Conservation (phyloP, 2,888 invertebrate genomes). For the Agrotis segetum region DNA sequence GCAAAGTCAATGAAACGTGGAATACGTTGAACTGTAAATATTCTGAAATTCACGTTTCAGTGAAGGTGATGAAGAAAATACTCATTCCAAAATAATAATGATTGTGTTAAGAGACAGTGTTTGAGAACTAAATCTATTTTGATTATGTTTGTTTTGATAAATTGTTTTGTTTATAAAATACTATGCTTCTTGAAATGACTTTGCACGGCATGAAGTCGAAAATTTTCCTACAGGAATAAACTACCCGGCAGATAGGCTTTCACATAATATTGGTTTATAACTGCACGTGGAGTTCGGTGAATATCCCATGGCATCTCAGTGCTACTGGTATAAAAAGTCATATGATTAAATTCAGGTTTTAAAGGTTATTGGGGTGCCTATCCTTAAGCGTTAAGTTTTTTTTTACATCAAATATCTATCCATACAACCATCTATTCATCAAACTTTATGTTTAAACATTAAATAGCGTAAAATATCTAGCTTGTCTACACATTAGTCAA, state of each 20-base stretch:
- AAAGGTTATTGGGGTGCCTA: too few relatives aligned
- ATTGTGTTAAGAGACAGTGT: not conserved
- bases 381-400: too few relatives aligned
- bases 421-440: too few relatives aligned
- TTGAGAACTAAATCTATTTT: slow-evolving; percentile 1
- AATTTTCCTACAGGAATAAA: not conserved
- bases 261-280: not conserved
- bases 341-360: too few relatives aligned
- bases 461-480: not conserved
- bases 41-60: slow-evolving; percentile 15
- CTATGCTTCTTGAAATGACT: too few relatives aligned
- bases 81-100: not conserved
- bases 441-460: not conserved
- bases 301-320: too few relatives aligned
- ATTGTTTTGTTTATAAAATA: not conserved
- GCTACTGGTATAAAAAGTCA: too few relatives aligned
- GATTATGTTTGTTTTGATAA: not conserved
- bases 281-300: not conserved
- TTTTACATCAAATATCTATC: too few relatives aligned
- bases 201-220: not conserved
- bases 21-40: slow-evolving; percentile 41
- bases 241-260: not conserved
- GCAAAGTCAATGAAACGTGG: slow-evolving; percentile 43
- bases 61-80: slow-evolving; percentile 9
- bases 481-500: not conserved